Base-by-base conservation (phyloP, 2,888 invertebrate genomes). In the Cephus rjabovi region DNA sequence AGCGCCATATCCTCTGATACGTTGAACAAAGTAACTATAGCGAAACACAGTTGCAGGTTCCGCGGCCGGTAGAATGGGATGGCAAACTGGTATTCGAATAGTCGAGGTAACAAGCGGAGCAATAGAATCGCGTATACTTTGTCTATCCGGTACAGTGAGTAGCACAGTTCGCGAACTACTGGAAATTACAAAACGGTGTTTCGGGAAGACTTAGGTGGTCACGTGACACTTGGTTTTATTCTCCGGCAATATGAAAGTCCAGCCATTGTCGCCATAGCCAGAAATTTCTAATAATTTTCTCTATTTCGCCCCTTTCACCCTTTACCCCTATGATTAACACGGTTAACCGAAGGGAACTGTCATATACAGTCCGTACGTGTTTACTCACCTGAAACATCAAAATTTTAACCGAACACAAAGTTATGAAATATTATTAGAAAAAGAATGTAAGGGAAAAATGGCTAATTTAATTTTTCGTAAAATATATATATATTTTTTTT, bases 281-380 rank as follows among this genome's bases (percentile, higher is more conserved):
- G 9, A 56, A 56, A 23, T 9, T 56, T 56, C 9, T 23, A 9
- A 23, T 23, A 56, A 56, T 23, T 56, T 23, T 9, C 6, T 56
- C 0, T 56, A 9, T 23, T 9, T 56, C 6, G 0, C 0, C 1
- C 23, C 23, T 23, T 9, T 2, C 23, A 2, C 9, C 2, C 2
- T 0, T 23, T 23, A 1, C 6, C 6, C 0, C 15, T 2, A 9
- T 23, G 9, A 23, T 2, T 23, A 2, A 9, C 56, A 23, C 56
- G 23, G 0, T 23, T 56, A 56, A 56, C 56, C 34, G 11, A 34
- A 11, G 34, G 1, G 0, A 34, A 34, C 34, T 15, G 40, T 4
- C 40, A 4, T 15, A 12, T 15, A 12, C 15, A 4, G 40, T 40
- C 40, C 40, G 4, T 4, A 15, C 15, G 15, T 4, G 12, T 40